Evolutionary conservation across 2,888 invertebrate genomes (phyloP), one percentile per base, ranked within the genome.

Genomic region (Folsomia manolachei): DNA sequence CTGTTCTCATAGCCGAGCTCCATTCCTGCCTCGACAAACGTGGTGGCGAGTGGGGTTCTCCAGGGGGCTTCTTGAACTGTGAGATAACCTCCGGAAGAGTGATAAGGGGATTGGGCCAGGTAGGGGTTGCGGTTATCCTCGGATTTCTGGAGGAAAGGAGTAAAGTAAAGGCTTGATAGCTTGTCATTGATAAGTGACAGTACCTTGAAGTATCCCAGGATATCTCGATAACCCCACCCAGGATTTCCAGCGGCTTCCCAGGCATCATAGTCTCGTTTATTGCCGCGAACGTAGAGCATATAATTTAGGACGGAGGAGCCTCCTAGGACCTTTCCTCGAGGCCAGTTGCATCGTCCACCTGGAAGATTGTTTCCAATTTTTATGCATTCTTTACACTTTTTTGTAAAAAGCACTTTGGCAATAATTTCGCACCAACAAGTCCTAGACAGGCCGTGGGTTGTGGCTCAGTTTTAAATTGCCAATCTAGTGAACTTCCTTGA

Each of bases 391-490:
- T 51, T 51, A 9, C 51, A 18, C 1, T 23, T 60, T 19, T 60
- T n/a, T 11, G 60, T 11, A 7, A 7, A n/a, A 21, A 21, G 39
- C n/a, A n/a, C n/a, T n/a, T n/a, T n/a, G n/a, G n/a, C n/a, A n/a
- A n/a, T n/a, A n/a, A n/a, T n/a, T n/a, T 26, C 71, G 72, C 70
- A 80, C 80, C 81, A 14, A 76, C 78, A 27, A 94, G 93, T 7
- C 94, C 94, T 82, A 94, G 86, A 83, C 94, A 94, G 19, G 90
- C 88, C 2, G 88, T 90, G 60, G 90, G 90, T 81, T 93, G 91
- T 0, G 95, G 94, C 83, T 95, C 95, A 1, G 93, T 93, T 84
- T 95, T 95, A 83, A 94, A 95, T 82, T 93, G 90, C 95, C 63
- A 63, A n/a, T 63, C 63, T 7, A 63, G 27, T n/a, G 63, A 27